Evolutionary conservation across 1,140 invertebrate species (phyloP).

Genomic region (Trachelipus rathkii): DNA sequence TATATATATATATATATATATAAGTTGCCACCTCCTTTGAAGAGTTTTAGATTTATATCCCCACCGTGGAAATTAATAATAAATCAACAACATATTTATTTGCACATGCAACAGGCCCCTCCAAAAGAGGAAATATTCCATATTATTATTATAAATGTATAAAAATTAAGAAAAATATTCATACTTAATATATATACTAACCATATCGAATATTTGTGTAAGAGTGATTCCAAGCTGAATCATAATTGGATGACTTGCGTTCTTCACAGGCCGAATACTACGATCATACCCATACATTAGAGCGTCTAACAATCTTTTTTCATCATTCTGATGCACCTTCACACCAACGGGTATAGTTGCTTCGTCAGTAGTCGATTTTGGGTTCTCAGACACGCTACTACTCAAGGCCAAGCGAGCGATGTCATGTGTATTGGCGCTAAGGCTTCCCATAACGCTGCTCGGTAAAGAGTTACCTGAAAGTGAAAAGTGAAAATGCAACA

Average conservation of each 20-base stretch:
- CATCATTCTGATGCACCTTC: conserved; percentile 51
- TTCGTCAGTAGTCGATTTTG: background rate
- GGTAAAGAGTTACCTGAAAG: background rate
- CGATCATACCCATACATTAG: conserved; percentile 58
- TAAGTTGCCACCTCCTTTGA: too few species aligned
- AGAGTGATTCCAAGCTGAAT: conserved; percentile 60
- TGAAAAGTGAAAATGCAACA: background rate
- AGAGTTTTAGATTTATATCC: too few species aligned
- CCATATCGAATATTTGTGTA: conserved; percentile 60
- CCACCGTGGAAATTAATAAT: too few species aligned
- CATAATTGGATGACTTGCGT: conserved; percentile 56
- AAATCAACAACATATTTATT: too few species aligned
- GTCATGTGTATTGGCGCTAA: conserved; percentile 18
- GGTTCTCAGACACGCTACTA: background rate
- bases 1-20: too few species aligned
- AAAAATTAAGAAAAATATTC: too few species aligned
- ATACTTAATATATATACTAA: conserved; percentile 44
- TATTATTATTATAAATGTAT: too few species aligned
- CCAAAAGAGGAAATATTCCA: too few species aligned
- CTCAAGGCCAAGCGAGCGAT: background rate
- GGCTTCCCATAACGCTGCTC: conserved; percentile 21
- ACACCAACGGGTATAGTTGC: background rate
- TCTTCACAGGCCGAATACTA: conserved; percentile 57
- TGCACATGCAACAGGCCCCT: too few species aligned
- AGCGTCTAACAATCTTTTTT: conserved; percentile 57